These are phyloP conservation scores for Microtus californicus DNA, from an alignment of 2,797 vertebrate genomes.

Conservation along the genomic window DNA sequence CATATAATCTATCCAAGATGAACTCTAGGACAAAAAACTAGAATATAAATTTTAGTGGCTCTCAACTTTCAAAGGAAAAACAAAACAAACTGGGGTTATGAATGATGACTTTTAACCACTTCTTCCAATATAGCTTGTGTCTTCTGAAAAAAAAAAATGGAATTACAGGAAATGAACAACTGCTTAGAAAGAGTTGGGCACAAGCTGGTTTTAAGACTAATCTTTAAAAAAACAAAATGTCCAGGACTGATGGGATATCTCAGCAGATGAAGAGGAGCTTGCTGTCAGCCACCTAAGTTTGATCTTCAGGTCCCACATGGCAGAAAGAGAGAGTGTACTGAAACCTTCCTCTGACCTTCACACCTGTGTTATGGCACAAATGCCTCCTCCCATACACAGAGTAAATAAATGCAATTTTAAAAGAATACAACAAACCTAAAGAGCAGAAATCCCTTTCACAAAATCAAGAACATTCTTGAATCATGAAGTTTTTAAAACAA, in stretches of 20 bases:
- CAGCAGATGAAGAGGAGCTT: not conserved
- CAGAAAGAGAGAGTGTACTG: not conserved
- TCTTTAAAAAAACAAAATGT: conserved; percentile 9
- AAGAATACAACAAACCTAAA: not conserved
- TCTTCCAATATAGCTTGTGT: conserved; percentile 52
- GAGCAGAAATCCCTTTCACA: conserved; percentile 23
- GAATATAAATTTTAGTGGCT: conserved; percentile 35
- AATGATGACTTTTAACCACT: conserved; percentile 51
- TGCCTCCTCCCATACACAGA: not conserved
- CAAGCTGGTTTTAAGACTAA: not conserved
- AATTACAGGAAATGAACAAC: not conserved
- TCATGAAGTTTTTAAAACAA: conserved; percentile 58
- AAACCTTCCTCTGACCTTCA: not conserved
- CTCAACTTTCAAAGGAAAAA: conserved; percentile 55
- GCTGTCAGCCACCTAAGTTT: not conserved
- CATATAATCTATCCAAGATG: not conserved
- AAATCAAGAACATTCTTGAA: conserved; percentile 49
- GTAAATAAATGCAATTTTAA: not conserved
- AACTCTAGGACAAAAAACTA: conserved; percentile 27
- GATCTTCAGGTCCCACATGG: not conserved
- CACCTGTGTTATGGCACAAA: not conserved
- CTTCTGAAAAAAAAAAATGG: conserved; percentile 60
- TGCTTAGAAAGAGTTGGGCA: not conserved
- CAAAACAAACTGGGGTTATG: not conserved
- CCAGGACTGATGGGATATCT: not conserved